phyloP scores from a whole-genome alignment of 2,113 vertebrate genomes.

The Odontophorus gujanensis region DNA sequence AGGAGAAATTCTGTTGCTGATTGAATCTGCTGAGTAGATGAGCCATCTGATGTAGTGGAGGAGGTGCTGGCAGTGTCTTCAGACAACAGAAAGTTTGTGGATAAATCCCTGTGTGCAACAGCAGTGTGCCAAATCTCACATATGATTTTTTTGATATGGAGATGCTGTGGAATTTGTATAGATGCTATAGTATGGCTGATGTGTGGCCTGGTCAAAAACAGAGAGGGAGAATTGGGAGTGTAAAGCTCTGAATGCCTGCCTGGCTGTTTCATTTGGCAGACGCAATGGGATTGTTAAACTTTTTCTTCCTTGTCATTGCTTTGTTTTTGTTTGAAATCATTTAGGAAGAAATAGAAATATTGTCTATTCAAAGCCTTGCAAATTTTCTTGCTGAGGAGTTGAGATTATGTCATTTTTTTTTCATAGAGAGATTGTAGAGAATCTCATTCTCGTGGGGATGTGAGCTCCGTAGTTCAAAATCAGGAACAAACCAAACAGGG shows the following conservation, averaged over 20 bases:
- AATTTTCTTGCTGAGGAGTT: neutral
- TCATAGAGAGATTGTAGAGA: neutral
- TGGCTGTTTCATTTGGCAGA: neutral
- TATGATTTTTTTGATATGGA: neutral
- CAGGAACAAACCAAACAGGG: neutral
- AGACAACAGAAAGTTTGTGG: neutral
- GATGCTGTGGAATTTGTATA: neutral
- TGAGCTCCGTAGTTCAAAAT: neutral
- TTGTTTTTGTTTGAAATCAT: neutral
- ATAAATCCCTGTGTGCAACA: neutral
- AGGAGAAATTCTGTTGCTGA: neutral
- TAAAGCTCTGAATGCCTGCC: neutral
- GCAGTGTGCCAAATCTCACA: neutral
- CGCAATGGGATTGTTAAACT: neutral
- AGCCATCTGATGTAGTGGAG: neutral
- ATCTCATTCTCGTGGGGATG: neutral
- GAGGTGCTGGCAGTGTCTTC: neutral
- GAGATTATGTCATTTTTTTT: neutral
- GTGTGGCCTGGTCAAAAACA: neutral
- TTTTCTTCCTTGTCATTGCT: neutral
- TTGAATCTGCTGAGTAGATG: neutral
- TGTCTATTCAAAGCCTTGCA: neutral
- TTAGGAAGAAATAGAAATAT: neutral
- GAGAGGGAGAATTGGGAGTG: neutral
- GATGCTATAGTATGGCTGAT: neutral